Percentiles rank a stretch among this genome's conserved stretches.
These are phyloP conservation scores for Drosophila sp. DNA, from an alignment of 1,140 invertebrate genomes.

Conservation along the genomic window DNA sequence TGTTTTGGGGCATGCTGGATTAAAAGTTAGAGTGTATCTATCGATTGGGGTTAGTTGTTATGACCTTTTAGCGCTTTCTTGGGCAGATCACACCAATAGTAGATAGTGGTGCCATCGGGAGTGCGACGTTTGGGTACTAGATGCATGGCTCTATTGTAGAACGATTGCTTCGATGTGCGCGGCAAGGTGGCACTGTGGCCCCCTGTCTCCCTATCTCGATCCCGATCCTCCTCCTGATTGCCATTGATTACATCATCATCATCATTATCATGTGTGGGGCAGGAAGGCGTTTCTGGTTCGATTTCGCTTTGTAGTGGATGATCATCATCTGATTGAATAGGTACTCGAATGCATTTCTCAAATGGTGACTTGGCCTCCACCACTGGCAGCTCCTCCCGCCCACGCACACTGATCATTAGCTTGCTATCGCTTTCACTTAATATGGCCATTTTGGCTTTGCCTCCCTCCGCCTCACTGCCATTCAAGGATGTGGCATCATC, in stretches of 20 bases:
- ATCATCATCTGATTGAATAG: constrained; percentile 64
- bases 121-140: constrained; percentile 89
- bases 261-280: constrained; percentile 35
- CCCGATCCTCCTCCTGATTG: constrained; percentile 69
- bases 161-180: constrained; percentile 66
- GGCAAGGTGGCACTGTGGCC: constrained; percentile 59
- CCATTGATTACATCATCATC: constrained; percentile 78
- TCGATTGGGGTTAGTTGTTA: background rate
- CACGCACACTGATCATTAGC: constrained; percentile 85
- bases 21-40: background rate
- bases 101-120: constrained; percentile 91
- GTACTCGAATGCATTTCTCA: constrained; percentile 70
- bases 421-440: constrained; percentile 83
- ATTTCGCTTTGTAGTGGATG: constrained; percentile 71
- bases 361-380: constrained; percentile 57
- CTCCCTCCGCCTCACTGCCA: constrained; percentile 62
- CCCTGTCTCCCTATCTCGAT: constrained; percentile 18
- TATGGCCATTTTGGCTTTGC: constrained; percentile 77
- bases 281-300: constrained; percentile 13
- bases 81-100: constrained; percentile 92
- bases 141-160: constrained; percentile 75
- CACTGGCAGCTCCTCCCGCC: constrained; percentile 88
- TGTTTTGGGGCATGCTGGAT: background rate
- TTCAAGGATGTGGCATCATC: constrained; percentile 85
- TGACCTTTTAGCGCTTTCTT: constrained; percentile 84